Conservation (phyloP, 2,797 vertebrate species). For the Caiman crocodilus region DNA sequence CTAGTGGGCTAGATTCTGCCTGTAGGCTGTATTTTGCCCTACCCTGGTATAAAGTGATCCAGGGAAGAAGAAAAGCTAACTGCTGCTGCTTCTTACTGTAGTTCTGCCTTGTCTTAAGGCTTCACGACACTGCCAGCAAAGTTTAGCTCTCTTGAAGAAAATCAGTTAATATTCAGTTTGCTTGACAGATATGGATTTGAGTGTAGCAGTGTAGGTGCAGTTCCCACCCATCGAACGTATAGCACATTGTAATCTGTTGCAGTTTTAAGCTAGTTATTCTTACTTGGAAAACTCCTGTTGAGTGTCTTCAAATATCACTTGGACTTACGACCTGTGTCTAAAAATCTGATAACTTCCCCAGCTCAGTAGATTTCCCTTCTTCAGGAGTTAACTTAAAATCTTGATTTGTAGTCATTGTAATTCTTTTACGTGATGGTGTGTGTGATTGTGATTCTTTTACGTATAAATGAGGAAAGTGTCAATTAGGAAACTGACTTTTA, state of each 20-base stretch:
- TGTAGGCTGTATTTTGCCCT: too few species aligned
- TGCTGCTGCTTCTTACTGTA: background rate
- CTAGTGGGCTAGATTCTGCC: too few species aligned
- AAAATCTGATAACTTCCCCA: background rate
- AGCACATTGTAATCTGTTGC: background rate
- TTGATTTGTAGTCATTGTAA: too few species aligned
- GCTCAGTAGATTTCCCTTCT: too few species aligned
- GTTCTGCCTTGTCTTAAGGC: background rate
- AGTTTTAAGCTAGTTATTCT: slow-evolving; percentile 22
- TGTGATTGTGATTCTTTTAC: too few species aligned
- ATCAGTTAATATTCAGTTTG: background rate
- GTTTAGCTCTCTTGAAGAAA: background rate
- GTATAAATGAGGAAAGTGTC: too few species aligned
- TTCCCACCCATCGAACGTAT: too few species aligned
- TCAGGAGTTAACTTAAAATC: too few species aligned
- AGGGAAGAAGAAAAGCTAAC: background rate
- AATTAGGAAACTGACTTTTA: background rate
- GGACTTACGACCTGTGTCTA: background rate
- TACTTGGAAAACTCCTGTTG: background rate
- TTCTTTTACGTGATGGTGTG: too few species aligned
- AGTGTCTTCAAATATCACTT: background rate
- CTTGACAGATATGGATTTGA: background rate
- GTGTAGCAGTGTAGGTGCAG: background rate
- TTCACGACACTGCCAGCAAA: background rate
- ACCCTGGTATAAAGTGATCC: background rate